Evolutionary conservation across 2,113 vertebrate genomes (phyloP).

Genomic region (Paramormyrops kingsleyae): DNA sequence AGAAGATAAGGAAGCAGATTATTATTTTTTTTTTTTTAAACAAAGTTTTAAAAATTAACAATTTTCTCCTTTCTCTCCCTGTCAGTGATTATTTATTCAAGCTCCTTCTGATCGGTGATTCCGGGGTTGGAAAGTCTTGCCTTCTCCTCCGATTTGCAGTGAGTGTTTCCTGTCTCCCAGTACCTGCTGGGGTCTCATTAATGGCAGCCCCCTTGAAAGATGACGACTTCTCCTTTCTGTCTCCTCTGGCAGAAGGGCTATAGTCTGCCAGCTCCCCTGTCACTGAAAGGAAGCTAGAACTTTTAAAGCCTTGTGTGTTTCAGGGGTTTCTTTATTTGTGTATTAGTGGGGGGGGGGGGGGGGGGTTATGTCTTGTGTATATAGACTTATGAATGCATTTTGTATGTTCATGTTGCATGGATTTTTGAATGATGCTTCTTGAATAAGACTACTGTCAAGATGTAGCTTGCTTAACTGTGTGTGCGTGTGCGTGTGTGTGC

Average conservation of each 20-base stretch:
- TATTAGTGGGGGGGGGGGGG: too few species aligned
- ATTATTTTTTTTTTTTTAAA: too few species aligned
- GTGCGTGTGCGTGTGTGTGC: not conserved
- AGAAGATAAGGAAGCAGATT: not conserved
- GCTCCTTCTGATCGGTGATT: slow-evolving; percentile 97
- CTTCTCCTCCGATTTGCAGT: slow-evolving; percentile 98
- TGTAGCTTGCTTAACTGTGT: not conserved
- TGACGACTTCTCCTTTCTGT: not conserved
- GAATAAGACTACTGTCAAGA: not conserved
- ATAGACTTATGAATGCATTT: not conserved
- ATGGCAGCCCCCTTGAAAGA: not conserved
- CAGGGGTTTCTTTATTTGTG: not conserved
- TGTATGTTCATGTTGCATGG: not conserved
- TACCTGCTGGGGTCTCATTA: not conserved
- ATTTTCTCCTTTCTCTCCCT: slow-evolving; percentile 44
- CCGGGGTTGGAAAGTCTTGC: slow-evolving; percentile 98
- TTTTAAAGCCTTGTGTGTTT: too few species aligned
- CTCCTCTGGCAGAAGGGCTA: not conserved
- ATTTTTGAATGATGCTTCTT: not conserved
- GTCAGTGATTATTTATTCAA: slow-evolving; percentile 99
- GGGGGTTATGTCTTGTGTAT: not conserved
- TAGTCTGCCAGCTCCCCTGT: not conserved
- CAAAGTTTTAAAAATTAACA: not conserved
- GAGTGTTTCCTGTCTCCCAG: slow-evolving; percentile 55
- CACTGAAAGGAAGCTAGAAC: not conserved